Conservation (phyloP, 2,113 vertebrate genomes). For the Cervus canadensis region DNA sequence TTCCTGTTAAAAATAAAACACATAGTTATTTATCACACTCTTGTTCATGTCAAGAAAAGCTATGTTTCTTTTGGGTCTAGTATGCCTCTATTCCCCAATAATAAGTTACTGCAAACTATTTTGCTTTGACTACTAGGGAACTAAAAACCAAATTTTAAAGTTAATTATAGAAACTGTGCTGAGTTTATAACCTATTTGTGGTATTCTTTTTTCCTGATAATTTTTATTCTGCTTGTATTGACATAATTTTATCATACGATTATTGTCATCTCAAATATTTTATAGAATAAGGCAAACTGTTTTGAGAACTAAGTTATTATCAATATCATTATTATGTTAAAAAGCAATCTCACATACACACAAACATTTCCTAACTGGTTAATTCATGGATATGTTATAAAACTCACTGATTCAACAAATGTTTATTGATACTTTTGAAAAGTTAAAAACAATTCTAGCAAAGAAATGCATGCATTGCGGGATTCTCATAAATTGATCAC, state of each 20-base stretch:
- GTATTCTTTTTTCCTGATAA: not conserved
- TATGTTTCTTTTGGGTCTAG: not conserved
- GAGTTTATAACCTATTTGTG: constrained; percentile 8
- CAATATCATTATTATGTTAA: constrained; percentile 3
- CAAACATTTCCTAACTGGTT: not conserved
- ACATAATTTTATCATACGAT: constrained; percentile 26
- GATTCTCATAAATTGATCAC: not conserved
- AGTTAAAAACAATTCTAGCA: constrained; percentile 19
- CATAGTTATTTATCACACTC: constrained; percentile 61
- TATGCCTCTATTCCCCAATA: not conserved
- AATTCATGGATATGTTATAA: constrained; percentile 19
- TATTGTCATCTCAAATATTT: not conserved
- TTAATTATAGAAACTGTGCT: constrained; percentile 37
- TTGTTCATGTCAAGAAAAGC: constrained; percentile 38
- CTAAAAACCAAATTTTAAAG: constrained; percentile 23
- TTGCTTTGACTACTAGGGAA: constrained; percentile 30
- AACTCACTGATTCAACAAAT: constrained; percentile 27
- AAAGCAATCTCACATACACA: not conserved
- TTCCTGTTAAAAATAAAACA: constrained; percentile 78
- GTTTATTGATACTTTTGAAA: constrained; percentile 33
- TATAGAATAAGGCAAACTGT: constrained; percentile 26
- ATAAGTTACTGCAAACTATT: not conserved
- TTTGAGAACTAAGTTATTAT: constrained; percentile 13
- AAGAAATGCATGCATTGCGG: not conserved
- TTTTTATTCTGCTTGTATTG: not conserved